These are phyloP conservation scores for Oikopleura dioica DNA, from an alignment of 23 tunicate species.

Conservation along the genomic window DNA sequence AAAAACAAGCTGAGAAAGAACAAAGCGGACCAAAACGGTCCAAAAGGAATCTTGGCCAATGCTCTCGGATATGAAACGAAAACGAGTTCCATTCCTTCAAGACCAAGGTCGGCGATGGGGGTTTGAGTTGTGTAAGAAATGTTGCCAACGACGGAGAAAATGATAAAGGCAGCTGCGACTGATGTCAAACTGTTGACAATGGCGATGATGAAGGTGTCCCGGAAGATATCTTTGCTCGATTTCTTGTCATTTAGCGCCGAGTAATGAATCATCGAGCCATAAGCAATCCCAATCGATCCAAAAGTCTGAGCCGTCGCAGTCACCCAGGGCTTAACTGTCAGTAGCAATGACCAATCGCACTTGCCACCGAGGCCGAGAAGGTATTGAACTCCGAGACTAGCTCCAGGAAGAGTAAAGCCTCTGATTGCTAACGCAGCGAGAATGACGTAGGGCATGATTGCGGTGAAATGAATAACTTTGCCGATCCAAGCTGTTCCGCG, in stretches of 20 bases:
- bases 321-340: conserved; percentile 35
- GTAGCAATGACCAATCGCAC: conserved; percentile 17
- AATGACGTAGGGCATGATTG: conserved; percentile 52
- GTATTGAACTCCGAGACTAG: conserved; percentile 29
- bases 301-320: conserved; percentile 76
- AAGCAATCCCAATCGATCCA: conserved; percentile 58
- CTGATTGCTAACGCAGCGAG: conserved; percentile 25
- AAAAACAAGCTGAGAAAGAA: conserved; percentile 54
- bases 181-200: conserved; percentile 25
- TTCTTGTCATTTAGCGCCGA: conserved; percentile 61
- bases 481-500: conserved; percentile 33
- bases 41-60: conserved; percentile 31
- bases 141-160: conserved; percentile 70
- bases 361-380: conserved; percentile 33
- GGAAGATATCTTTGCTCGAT: conserved; percentile 16
- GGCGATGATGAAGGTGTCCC: conserved; percentile 46
- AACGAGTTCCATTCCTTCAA: conserved; percentile 57
- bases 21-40: conserved; percentile 37
- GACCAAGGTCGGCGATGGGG: conserved; percentile 18
- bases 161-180: conserved; percentile 27
- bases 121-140: conserved; percentile 20
- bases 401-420: conserved; percentile 37
- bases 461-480: conserved; percentile 39
- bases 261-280: conserved; percentile 69
- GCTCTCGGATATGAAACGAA: conserved; percentile 61